Evolutionary conservation across 2,888 invertebrate species (phyloP).

Genomic region (Eupelmus urozonus): DNA sequence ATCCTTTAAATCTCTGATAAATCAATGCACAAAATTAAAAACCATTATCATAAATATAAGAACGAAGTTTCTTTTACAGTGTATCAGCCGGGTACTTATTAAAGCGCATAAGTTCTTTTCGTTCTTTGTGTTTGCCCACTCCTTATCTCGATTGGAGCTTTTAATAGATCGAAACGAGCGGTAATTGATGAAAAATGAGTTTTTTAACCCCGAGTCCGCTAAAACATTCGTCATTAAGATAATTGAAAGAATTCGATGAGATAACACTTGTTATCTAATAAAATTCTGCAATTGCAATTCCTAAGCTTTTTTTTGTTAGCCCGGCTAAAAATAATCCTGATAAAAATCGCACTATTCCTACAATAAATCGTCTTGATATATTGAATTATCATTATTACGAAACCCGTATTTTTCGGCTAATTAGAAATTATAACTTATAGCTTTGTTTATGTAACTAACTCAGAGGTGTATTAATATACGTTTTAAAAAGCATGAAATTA

Average conservation of each 20-base stretch:
- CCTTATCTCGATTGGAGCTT: slow-evolving; percentile 14
- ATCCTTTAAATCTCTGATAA: too few species aligned
- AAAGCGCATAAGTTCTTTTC: too few species aligned
- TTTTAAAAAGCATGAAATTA: too few species aligned
- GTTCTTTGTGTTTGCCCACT: slow-evolving; percentile 6
- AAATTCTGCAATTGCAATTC: slow-evolving; percentile 18
- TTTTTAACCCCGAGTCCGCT: slow-evolving; percentile 37
- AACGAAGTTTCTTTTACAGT: too few species aligned
- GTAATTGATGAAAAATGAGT: slow-evolving; percentile 50
- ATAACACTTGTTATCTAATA: slow-evolving; percentile 40
- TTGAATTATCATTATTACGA: slow-evolving; percentile 15
- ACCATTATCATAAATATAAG: too few species aligned
- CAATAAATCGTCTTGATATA: slow-evolving; percentile 12
- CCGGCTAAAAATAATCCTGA: neutral
- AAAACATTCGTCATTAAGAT: slow-evolving; percentile 20
- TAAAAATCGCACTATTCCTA: neutral
- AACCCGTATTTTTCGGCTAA: neutral
- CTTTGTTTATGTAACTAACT: neutral
- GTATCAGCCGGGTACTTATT: too few species aligned
- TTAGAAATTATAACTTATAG: neutral
- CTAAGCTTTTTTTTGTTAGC: neutral
- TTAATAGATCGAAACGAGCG: slow-evolving; percentile 48
- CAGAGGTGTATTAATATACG: too few species aligned
- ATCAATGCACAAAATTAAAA: too few species aligned
- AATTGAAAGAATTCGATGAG: slow-evolving; percentile 17